Conservation (phyloP, 2,113 vertebrate species). For the Callithrix jacchus region DNA sequence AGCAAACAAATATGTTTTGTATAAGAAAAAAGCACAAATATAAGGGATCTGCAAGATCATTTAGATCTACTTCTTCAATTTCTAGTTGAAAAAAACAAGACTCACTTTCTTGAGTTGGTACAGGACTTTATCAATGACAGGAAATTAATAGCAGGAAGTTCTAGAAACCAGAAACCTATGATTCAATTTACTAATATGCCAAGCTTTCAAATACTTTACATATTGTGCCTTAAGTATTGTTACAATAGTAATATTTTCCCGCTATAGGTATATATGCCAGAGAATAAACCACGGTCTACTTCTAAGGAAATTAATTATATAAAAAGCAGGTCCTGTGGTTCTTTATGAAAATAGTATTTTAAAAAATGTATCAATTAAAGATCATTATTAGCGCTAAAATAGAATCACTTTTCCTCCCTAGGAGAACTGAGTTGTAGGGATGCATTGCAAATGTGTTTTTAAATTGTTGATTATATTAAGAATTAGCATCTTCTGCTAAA, state of each 20-base stretch:
- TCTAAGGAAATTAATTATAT: slow-evolving; percentile 1
- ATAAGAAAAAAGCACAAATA: background rate
- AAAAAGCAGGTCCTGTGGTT: background rate
- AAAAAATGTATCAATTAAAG: background rate
- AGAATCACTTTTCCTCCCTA: background rate
- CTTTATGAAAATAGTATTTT: slow-evolving; percentile 21
- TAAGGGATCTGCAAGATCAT: background rate
- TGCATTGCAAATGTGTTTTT: background rate
- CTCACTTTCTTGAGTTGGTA: background rate
- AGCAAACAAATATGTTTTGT: background rate
- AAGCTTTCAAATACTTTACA: background rate
- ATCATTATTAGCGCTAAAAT: background rate
- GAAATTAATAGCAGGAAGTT: background rate
- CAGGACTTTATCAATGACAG: background rate
- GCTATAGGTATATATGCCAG: background rate
- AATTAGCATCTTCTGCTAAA: background rate
- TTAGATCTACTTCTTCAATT: background rate
- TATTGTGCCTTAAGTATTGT: background rate
- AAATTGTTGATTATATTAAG: slow-evolving; percentile 7
- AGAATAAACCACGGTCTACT: background rate
- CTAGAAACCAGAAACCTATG: background rate
- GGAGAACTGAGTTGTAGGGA: background rate
- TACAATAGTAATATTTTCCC: background rate
- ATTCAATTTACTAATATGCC: background rate
- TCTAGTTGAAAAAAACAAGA: background rate